Conservation (phyloP, 2,113 vertebrate genomes). For the Notiomystis cincta region DNA sequence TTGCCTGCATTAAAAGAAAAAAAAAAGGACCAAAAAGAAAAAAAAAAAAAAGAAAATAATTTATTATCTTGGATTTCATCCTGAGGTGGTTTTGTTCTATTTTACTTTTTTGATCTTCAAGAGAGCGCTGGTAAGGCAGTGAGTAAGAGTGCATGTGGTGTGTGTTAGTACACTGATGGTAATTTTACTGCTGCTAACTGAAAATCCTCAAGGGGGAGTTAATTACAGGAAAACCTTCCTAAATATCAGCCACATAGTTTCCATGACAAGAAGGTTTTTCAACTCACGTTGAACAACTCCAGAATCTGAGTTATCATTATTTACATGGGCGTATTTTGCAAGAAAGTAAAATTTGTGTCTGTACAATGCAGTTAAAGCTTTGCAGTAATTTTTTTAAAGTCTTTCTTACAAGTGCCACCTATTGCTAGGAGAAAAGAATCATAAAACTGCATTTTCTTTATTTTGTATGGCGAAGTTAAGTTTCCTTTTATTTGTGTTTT, state of each 20-base stretch:
- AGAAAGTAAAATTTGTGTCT: conserved; percentile 29
- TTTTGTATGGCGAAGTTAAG: background rate
- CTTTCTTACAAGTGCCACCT: conserved; percentile 1
- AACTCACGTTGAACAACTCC: conserved; percentile 77
- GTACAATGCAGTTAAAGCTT: background rate
- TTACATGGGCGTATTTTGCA: conserved; percentile 66
- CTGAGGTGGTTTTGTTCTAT: conserved; percentile 61
- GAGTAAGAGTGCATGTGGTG: conserved; percentile 90
- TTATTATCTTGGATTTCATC: conserved; percentile 65
- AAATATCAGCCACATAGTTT: conserved; percentile 98
- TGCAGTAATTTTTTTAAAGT: background rate
- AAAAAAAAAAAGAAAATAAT: background rate
- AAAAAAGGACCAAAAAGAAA: background rate
- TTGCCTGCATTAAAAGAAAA: background rate
- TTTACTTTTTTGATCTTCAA: conserved; percentile 53
- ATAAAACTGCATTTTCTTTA: background rate
- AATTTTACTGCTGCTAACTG: conserved; percentile 98
- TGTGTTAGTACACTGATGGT: conserved; percentile 96
- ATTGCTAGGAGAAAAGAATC: background rate
- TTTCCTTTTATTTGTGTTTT: background rate
- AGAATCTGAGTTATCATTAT: conserved; percentile 67
- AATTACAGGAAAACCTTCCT: conserved; percentile 99
- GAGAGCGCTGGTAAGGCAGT: conserved; percentile 64
- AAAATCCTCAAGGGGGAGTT: conserved; percentile 97
- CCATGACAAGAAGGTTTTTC: conserved; percentile 90